Conservation (phyloP, 2,888 invertebrate genomes). For the Hydraecia micacea region DNA sequence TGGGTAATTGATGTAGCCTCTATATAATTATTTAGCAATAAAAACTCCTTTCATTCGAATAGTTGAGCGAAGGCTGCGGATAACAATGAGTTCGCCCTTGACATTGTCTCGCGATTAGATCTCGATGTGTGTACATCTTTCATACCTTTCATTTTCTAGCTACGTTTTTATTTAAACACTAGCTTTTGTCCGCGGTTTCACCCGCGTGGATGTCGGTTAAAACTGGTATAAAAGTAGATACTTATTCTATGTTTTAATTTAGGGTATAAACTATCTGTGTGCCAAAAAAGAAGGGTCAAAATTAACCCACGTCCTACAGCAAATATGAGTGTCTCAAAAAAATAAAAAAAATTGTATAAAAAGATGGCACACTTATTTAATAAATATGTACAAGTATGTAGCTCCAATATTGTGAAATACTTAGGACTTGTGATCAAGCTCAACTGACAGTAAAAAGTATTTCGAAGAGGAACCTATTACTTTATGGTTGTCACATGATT, state of each 20-base stretch:
- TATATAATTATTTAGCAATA: slow-evolving; percentile 66
- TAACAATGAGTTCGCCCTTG: slow-evolving; percentile 61
- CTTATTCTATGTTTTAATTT: background rate
- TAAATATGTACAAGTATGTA: too few relatives aligned
- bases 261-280: too few relatives aligned
- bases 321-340: too few relatives aligned
- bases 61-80: slow-evolving; percentile 52
- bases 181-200: background rate
- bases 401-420: too few relatives aligned
- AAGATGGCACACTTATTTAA: too few relatives aligned
- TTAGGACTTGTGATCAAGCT: too few relatives aligned
- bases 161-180: background rate
- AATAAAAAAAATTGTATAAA: too few relatives aligned
- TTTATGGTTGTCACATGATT: too few relatives aligned
- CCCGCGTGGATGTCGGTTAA: background rate
- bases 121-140: slow-evolving; percentile 48
- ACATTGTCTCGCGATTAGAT: slow-evolving; percentile 57
- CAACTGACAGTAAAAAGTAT: too few relatives aligned
- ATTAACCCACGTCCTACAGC: too few relatives aligned
- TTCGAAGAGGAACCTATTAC: too few relatives aligned
- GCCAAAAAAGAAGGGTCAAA: too few relatives aligned
- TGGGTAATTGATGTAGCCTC: slow-evolving; percentile 64
- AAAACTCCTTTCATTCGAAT: slow-evolving; percentile 64
- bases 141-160: slow-evolving; percentile 37
- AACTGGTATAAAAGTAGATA: background rate